Conservation (phyloP, 2,797 vertebrate species). For the Helicolenus hilgendorfi region DNA sequence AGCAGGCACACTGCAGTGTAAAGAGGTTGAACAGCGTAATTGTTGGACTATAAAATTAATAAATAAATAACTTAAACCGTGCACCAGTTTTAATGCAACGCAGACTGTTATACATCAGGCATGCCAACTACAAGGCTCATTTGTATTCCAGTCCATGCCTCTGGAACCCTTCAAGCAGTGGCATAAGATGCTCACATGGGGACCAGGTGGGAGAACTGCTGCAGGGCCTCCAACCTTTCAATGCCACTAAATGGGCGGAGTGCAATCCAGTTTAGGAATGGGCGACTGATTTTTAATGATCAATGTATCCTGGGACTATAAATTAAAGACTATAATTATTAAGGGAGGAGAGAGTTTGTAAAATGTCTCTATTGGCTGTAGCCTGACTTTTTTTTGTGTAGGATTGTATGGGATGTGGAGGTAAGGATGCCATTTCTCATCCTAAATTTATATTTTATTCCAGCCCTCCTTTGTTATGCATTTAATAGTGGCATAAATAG, state of each 20-base stretch:
- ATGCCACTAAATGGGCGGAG: not conserved
- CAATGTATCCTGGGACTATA: not conserved
- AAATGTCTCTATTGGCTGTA: not conserved
- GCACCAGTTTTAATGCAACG: constrained; percentile 17
- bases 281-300: not conserved
- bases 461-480: not conserved
- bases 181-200: constrained; percentile 14
- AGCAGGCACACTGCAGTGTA: not conserved
- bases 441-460: not conserved
- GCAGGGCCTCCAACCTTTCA: constrained; percentile 3
- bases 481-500: not conserved
- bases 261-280: not conserved
- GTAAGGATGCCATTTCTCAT: not conserved
- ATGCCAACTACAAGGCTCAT: constrained; percentile 18
- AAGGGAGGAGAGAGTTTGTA: not conserved
- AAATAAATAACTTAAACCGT: constrained; percentile 27
- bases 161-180: constrained; percentile 32
- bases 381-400: not conserved
- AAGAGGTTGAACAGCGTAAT: constrained; percentile 1
- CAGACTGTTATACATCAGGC: constrained; percentile 2
- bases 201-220: constrained; percentile 26
- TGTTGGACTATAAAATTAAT: constrained; percentile 27
- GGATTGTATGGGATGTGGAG: not conserved
- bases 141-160: constrained; percentile 41
- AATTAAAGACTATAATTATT: not conserved